phyloP scores from a whole-genome alignment of 1,140 invertebrate genomes.

The Lepidurus apus region DNA sequence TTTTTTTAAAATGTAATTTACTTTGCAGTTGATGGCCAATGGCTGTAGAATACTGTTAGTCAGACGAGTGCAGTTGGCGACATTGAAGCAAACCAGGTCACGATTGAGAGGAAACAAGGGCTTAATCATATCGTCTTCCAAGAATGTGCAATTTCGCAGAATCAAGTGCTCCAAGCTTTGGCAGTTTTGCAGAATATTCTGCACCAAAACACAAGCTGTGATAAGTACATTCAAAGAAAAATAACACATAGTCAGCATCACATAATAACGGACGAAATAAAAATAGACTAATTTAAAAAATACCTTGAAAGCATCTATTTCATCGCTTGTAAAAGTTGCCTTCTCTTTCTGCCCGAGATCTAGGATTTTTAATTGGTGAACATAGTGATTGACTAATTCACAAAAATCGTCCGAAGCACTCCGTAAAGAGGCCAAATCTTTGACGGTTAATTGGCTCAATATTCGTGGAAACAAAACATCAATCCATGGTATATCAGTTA shows the following conservation, averaged over 20 bases:
- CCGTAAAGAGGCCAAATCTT: background rate
- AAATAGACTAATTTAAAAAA: background rate
- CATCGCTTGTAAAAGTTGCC: background rate
- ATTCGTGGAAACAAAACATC: background rate
- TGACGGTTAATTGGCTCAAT: background rate
- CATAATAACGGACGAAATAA: background rate
- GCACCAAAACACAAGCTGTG: background rate
- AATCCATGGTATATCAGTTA: background rate
- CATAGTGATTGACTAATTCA: background rate
- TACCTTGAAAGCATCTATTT: background rate
- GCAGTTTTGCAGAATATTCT: slow-evolving; percentile 4
- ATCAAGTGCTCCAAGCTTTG: background rate
- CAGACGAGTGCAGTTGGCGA: slow-evolving; percentile 22
- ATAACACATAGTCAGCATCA: background rate
- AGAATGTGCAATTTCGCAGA: background rate
- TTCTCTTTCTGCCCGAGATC: background rate
- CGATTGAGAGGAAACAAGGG: slow-evolving; percentile 23
- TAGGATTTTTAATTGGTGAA: background rate
- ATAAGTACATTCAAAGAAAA: background rate
- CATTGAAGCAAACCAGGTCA: slow-evolving; percentile 23
- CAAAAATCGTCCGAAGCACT: background rate
- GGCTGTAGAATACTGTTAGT: slow-evolving; percentile 29
- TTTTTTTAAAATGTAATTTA: background rate
- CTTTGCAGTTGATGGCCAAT: slow-evolving; percentile 32
- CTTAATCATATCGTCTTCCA: slow-evolving; percentile 22